Evolutionary conservation across 2,113 vertebrate genomes (phyloP).

Genomic region (Hypocryptadius cinnamomeus): DNA sequence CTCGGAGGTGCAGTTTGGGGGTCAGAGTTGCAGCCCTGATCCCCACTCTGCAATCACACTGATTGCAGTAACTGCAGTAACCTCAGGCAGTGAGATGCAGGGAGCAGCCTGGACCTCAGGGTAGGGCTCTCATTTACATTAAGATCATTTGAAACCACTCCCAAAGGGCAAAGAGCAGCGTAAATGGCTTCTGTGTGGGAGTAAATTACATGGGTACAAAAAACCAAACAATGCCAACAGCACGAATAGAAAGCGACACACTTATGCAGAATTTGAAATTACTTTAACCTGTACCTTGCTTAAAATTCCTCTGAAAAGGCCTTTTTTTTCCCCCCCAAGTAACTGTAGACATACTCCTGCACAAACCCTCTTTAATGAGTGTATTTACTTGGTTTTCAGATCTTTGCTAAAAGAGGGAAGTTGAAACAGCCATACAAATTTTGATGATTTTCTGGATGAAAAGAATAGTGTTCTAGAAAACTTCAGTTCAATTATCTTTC

Average conservation of each 20-base stretch:
- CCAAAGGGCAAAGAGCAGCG: not conserved
- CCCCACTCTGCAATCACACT: not conserved
- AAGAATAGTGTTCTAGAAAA: not conserved
- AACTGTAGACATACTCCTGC: not conserved
- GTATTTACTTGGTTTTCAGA: not conserved
- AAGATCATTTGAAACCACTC: not conserved
- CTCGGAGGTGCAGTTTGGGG: not conserved
- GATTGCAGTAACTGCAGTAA: not conserved
- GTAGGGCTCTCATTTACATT: not conserved
- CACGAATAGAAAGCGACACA: not conserved
- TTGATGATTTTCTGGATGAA: not conserved
- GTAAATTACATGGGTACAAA: not conserved
- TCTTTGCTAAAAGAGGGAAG: not conserved
- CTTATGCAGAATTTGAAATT: not conserved
- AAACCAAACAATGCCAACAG: not conserved
- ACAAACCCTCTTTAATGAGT: not conserved
- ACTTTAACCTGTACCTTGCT: not conserved
- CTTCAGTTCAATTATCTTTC: not conserved
- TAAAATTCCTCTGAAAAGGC: not conserved
- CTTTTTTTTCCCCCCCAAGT: not conserved
- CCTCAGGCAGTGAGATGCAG: not conserved
- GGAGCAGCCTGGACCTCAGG: not conserved
- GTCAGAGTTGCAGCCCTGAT: not conserved
- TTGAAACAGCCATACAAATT: not conserved
- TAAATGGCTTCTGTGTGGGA: constrained; percentile 1